Base-by-base conservation (phyloP, 2,888 invertebrate species). In the Junonia oenone region DNA sequence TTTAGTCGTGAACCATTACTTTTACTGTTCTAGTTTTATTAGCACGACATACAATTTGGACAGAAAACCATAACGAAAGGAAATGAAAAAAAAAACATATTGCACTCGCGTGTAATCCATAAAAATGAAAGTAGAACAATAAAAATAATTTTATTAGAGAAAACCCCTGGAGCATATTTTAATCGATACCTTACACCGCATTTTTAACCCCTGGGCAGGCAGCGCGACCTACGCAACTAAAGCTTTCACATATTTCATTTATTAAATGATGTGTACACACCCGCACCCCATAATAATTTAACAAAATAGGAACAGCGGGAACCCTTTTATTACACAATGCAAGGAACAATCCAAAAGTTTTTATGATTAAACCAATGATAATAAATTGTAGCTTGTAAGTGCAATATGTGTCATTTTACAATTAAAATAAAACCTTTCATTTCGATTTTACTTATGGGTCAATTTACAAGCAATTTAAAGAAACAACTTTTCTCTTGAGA, bases 191-290 rank as follows among this genome's bases (percentile, higher is more conserved):
- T 59, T 53, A 61, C 56, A 63, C 68, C 65, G 60, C 68, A 75
- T 76, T 75, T 76, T 73, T 73, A 73, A 78, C 80, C 83, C 83
- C 81, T 75, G 75, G 43, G 68, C 75, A 71, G 77, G 62, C 76
- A 63, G 63, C 62, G n/a, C 57, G 70, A 68, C 72, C 65, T 64
- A 70, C 66, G 67, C 66, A 61, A 63, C 64, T 72, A 70, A 17
- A 75, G 69, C 75, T 68, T 68, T 73, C 71, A 71, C 78, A 83
- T 85, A 81, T 79, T 83, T 83, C 79, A 84, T 83, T 83, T 81
- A 83, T 79, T 76, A 78, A 77, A 69, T 72, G 72, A 67, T 73
- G 72, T 67, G 71, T 72, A 77, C 73, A 75, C 75, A 71, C 70
- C 66, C 68, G 67, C 64, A 68, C 64, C 72, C 71, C 68, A 63